Percentiles rank a stretch among this genome's conserved stretches.
phyloP scores from a whole-genome alignment of 1,140 invertebrate genomes.

The Octopus bimaculoides region DNA sequence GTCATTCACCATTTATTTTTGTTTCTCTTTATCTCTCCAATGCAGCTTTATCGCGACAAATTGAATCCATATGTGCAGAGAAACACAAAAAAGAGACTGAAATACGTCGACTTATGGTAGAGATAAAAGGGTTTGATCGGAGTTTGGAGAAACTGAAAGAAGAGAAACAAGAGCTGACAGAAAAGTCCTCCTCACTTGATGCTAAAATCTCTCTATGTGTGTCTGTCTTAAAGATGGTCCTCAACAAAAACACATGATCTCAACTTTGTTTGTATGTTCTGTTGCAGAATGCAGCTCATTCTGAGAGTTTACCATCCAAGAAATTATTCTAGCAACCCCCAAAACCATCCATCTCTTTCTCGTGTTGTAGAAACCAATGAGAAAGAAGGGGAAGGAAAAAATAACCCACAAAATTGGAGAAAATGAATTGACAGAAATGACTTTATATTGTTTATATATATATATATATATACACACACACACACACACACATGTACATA shows the following conservation, averaged over 20 bases:
- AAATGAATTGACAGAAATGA: too few relatives aligned
- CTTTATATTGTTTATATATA: too few relatives aligned
- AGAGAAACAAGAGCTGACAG: neutral
- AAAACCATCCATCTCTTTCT: too few relatives aligned
- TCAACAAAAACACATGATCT: conserved; percentile 4
- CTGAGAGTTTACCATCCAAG: too few relatives aligned
- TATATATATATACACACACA: too few relatives aligned
- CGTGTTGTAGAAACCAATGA: too few relatives aligned
- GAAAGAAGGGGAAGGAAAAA: too few relatives aligned
- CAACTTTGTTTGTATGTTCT: neutral
- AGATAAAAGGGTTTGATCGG: neutral
- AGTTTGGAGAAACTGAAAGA: neutral
- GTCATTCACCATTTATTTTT: neutral
- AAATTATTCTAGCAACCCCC: too few relatives aligned
- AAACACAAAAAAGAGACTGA: neutral
- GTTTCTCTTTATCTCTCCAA: neutral
- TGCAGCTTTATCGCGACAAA: neutral
- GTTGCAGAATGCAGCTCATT: too few relatives aligned
- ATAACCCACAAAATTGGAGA: too few relatives aligned
- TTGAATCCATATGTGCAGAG: neutral
- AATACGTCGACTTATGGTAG: neutral
- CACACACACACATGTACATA: too few relatives aligned
- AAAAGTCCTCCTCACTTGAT: neutral
- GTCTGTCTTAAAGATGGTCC: neutral
- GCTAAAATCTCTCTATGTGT: neutral